Base-by-base conservation (phyloP, 2,888 invertebrate genomes). In the Timandra comae region DNA sequence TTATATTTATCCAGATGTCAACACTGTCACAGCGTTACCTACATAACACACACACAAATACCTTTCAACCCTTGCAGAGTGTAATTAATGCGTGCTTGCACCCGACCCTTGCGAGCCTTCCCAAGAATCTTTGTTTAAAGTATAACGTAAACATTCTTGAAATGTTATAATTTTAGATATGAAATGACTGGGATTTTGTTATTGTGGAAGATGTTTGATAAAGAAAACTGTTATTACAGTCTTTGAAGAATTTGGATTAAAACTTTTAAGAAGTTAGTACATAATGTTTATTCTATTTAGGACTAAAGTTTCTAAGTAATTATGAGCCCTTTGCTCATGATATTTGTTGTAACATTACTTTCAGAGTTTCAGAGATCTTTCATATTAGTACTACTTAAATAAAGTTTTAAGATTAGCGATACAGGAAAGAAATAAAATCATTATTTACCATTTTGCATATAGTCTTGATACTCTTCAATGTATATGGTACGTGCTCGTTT, bases 401-500 rank as follows among this genome's bases (percentile, higher is more conserved):
- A n/a, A n/a, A n/a, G n/a, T n/a, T n/a, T n/a, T n/a, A n/a, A n/a
- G n/a, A n/a, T n/a, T n/a, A n/a, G n/a, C n/a, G n/a, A n/a, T n/a
- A n/a, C n/a, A n/a, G n/a, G n/a, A n/a, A n/a, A n/a, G n/a, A n/a
- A n/a, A n/a, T n/a, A n/a, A n/a, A n/a, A n/a, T n/a, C n/a, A n/a
- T n/a, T n/a, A n/a, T n/a, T 52, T 46, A 79, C 85, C 80, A 34
- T 61, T 63, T 41, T 70, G 71, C 33, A 79, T 26, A 45, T 64
- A 75, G 38, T 82, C 70, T 32, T 82, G 71, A 55, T 87, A 86
- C 58, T 90, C 89, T 35, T 88, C 86, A 24, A 89, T 57, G 61
- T 89, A 92, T 47, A 88, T 81, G 11, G 88, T 75, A 29, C 91
- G 87, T 2, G 95, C 95, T 39, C 87, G 87, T 62, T 90, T 90